Evolutionary conservation across 2,113 vertebrate species (phyloP).

Genomic region (Xyrauchen texanus): DNA sequence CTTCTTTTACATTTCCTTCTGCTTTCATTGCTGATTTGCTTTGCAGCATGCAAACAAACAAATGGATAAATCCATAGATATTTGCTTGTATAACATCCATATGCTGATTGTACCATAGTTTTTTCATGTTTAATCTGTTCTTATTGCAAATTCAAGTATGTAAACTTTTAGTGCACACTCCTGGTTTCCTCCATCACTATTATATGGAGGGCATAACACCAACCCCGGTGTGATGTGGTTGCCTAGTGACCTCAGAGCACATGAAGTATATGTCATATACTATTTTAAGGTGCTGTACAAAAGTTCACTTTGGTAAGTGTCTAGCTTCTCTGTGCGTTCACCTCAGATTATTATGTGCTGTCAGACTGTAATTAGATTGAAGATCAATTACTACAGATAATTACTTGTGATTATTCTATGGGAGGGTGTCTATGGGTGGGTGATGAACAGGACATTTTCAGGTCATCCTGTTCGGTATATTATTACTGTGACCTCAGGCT

Average conservation of each 20-base stretch:
- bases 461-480: conserved; percentile 34
- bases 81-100: not conserved
- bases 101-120: not conserved
- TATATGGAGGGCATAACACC: conserved; percentile 7
- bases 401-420: conserved; percentile 35
- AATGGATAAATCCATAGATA: not conserved
- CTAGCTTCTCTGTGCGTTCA: conserved; percentile 30
- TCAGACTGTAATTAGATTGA: conserved; percentile 40
- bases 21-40: not conserved
- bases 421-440: conserved; percentile 15
- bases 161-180: not conserved
- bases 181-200: not conserved
- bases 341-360: conserved; percentile 34
- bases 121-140: no score
- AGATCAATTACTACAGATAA: conserved; percentile 41
- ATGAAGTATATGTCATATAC: conserved; percentile 44
- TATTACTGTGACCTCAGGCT: conserved; percentile 24
- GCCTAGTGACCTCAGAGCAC: conserved; percentile 49
- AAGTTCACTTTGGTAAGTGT: conserved; percentile 41
- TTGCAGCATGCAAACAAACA: not conserved
- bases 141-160: no score
- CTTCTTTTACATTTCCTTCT: not conserved
- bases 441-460: conserved; percentile 26
- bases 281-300: conserved; percentile 46
- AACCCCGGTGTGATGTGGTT: conserved; percentile 26